Base-by-base conservation (phyloP, 2,113 vertebrate genomes). In the Myxocyprinus asiaticus region DNA sequence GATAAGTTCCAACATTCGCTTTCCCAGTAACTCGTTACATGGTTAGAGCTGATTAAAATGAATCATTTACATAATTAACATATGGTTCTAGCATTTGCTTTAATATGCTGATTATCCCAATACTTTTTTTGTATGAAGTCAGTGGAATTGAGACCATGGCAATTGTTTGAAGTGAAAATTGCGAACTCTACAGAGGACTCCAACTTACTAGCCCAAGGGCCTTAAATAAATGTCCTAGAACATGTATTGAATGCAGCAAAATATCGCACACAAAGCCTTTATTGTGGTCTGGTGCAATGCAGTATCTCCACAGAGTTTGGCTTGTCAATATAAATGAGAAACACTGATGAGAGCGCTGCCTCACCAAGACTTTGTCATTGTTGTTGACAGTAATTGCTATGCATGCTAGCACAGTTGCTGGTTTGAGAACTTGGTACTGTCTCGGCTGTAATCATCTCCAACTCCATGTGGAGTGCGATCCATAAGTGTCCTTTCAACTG, bases 31-130 rank as follows among this genome's bases (percentile, higher is more conserved):
- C 94, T 94, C 93, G 93, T 95, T 96, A 96, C 95, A 95, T 95
- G 95, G 94, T 94, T 94, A 93, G 93, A 94, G 92, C 95, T 96
- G 95, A 97, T 96, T 95, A 96, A 95, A 96, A 96, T 91, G 94
- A 96, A 95, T 96, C 94, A 97, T 98, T 97, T 95, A 96, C 95
- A 98, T 97, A 96, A 96, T 97, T 96, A 96, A 96, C 96, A 97
- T 95, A 97, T 96, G 96, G 95, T 95, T 95, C 93, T 92, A 94
- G 93, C 94, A 92, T 95, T 94, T 93, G 88, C 94, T 96, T 96
- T 97, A 96, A 96, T 95, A 94, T 96, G 94, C 95, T 95, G 95
- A 97, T 96, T 94, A 96, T 94, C 92, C 94, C 90, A 87, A 88
- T 93, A 93, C 92, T 94, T 94, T 74, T n/a, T 42, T 65, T 94